phyloP scores from a whole-genome alignment of 2,888 invertebrate species.

The Phyllotreta striolata region DNA sequence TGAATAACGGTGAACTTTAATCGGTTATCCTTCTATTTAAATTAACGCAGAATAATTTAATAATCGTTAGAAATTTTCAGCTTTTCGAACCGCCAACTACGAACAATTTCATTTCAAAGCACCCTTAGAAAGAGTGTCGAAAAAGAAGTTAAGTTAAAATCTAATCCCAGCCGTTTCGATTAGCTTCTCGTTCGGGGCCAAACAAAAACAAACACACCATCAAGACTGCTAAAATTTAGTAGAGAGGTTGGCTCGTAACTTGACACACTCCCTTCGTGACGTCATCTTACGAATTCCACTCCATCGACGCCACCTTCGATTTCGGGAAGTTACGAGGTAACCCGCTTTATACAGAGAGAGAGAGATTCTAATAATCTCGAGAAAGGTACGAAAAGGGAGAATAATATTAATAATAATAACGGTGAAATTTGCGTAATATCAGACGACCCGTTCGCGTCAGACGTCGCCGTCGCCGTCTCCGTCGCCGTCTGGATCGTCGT shows the following conservation, averaged over 20 bases:
- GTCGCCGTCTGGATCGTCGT: conserved; percentile 35
- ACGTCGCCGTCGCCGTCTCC: conserved; percentile 27
- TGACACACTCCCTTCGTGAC: too few species aligned
- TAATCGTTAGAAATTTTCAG: not conserved
- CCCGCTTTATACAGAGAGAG: too few species aligned
- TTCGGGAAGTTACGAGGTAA: too few species aligned
- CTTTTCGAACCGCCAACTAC: conserved; percentile 12
- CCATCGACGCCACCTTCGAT: too few species aligned
- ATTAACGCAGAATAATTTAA: too few species aligned
- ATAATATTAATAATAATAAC: not conserved
- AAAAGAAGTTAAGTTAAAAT: conserved; percentile 24
- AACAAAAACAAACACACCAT: conserved; percentile 5
- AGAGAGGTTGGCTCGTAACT: too few species aligned
- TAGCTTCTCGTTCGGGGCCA: conserved; percentile 12
- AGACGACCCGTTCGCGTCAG: conserved; percentile 18
- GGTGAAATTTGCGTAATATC: not conserved
- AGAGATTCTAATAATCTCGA: not conserved
- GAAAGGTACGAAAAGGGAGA: conserved; percentile 27
- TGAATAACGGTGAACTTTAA: too few species aligned
- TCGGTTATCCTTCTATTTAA: too few species aligned
- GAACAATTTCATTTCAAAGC: not conserved
- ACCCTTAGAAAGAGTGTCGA: too few species aligned
- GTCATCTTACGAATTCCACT: too few species aligned
- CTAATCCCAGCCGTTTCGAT: conserved; percentile 32
- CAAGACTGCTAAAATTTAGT: too few species aligned